Evolutionary conservation across 2,797 vertebrate species (phyloP).

Genomic region (Microctenopoma lineatum): DNA sequence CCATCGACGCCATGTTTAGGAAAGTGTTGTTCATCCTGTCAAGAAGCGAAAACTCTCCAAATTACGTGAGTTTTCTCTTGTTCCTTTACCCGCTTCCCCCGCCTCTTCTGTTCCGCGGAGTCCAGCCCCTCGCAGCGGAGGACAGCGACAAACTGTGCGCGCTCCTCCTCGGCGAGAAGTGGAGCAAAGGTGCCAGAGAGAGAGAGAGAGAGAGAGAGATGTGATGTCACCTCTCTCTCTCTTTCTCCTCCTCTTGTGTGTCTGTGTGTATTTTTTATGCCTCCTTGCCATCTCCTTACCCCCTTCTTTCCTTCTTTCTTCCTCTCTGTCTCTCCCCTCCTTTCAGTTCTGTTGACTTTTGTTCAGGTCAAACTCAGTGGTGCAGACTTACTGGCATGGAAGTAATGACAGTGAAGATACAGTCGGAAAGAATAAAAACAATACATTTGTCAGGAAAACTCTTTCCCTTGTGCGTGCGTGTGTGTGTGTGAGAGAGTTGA

Average conservation of each 20-base stretch:
- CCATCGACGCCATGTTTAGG: constrained; percentile 90
- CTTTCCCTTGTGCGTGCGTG: constrained; percentile 25
- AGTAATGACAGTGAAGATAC: constrained; percentile 24
- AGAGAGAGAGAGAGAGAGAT: constrained; percentile 37
- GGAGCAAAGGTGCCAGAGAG: constrained; percentile 66
- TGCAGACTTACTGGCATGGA: constrained; percentile 30
- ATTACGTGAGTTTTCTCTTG: background rate
- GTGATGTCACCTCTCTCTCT: constrained; percentile 77
- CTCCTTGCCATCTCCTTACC: constrained; percentile 21
- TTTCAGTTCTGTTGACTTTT: constrained; percentile 33
- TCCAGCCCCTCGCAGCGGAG: constrained; percentile 6
- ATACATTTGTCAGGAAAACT: constrained; percentile 35
- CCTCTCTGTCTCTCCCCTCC: constrained; percentile 15
- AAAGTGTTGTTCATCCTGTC: constrained; percentile 84
- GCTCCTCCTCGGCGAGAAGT: constrained; percentile 60
- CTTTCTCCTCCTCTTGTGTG: constrained; percentile 15
- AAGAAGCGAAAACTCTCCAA: background rate
- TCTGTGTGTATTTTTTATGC: background rate
- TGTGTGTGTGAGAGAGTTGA: background rate
- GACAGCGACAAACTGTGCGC: constrained; percentile 7
- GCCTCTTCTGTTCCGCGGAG: background rate
- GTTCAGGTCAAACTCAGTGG: constrained; percentile 23
- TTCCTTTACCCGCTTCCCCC: background rate
- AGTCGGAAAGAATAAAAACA: constrained; percentile 21
- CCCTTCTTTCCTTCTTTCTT: background rate